phyloP scores from a whole-genome alignment of 2,888 invertebrate genomes.

The Micropterix aruncella region DNA sequence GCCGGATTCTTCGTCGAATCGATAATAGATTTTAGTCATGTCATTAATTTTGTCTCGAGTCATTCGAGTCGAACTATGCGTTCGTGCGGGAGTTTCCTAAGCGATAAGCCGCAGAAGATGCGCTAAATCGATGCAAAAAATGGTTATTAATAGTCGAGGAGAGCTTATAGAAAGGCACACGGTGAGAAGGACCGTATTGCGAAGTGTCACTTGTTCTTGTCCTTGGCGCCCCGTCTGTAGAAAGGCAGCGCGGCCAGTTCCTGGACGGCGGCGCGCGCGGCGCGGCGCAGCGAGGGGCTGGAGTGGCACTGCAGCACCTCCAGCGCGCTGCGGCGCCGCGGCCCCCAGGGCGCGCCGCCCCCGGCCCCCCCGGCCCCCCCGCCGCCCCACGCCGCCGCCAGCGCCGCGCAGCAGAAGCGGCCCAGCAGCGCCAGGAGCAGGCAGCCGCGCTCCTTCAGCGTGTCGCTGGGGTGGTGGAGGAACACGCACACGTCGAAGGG shows the following conservation, averaged over 20 bases:
- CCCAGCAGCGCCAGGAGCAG: constrained; percentile 56
- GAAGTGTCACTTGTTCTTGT: neutral
- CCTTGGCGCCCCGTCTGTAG: constrained; percentile 15
- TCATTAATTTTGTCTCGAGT: no score
- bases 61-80: no score
- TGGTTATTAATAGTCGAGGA: no score
- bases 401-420: constrained; percentile 49
- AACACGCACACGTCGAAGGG: constrained; percentile 38
- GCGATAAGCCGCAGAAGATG: no score
- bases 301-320: constrained; percentile 49
- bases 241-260: constrained; percentile 40
- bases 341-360: constrained; percentile 51
- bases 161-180: no score
- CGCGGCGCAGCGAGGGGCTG: constrained; percentile 44
- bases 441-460: constrained; percentile 50
- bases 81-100: no score
- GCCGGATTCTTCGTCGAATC: no score
- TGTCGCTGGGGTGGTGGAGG: constrained; percentile 40
- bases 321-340: constrained; percentile 42
- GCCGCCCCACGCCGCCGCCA: constrained; percentile 25
- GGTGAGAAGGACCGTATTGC: no score
- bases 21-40: no score
- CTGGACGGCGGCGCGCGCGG: constrained; percentile 38
- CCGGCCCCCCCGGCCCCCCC: neutral
- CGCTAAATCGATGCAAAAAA: no score